phyloP scores from a whole-genome alignment of 2,888 invertebrate species.

The Ryuthela nishihirai region DNA sequence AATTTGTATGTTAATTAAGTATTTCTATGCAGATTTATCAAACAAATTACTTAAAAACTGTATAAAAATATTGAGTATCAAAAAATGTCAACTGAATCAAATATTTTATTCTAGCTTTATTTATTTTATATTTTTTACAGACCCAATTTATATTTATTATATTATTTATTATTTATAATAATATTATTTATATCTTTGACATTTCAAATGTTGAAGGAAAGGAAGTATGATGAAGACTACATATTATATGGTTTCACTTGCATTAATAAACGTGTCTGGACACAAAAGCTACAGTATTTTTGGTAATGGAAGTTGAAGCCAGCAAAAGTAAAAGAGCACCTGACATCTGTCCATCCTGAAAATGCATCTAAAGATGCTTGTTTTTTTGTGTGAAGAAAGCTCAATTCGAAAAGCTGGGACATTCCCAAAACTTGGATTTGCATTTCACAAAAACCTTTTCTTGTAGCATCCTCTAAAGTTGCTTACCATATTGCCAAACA shows the following conservation, averaged over 20 bases:
- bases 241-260: slow-evolving; percentile 28
- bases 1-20: too few species aligned
- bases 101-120: neutral
- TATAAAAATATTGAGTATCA: too few species aligned
- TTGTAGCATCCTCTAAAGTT: slow-evolving; percentile 20
- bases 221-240: slow-evolving; percentile 24
- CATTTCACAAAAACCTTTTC: slow-evolving; percentile 15
- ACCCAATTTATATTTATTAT: neutral
- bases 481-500: slow-evolving; percentile 27
- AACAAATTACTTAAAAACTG: too few species aligned
- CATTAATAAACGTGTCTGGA: slow-evolving; percentile 25
- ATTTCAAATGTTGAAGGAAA: slow-evolving; percentile 6
- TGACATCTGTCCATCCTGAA: slow-evolving; percentile 24
- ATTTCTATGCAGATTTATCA: too few species aligned
- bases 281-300: slow-evolving; percentile 32
- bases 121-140: neutral
- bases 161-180: too few species aligned
- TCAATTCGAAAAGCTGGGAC: slow-evolving; percentile 6
- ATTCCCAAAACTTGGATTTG: slow-evolving; percentile 6
- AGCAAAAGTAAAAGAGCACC: slow-evolving; percentile 32
- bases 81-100: too few species aligned
- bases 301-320: slow-evolving; percentile 31
- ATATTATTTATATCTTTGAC: too few species aligned
- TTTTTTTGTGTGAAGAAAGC: slow-evolving; percentile 11
- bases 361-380: slow-evolving; percentile 20